Base-by-base conservation (phyloP, 2,113 vertebrate species). In the Suricata suricatta region DNA sequence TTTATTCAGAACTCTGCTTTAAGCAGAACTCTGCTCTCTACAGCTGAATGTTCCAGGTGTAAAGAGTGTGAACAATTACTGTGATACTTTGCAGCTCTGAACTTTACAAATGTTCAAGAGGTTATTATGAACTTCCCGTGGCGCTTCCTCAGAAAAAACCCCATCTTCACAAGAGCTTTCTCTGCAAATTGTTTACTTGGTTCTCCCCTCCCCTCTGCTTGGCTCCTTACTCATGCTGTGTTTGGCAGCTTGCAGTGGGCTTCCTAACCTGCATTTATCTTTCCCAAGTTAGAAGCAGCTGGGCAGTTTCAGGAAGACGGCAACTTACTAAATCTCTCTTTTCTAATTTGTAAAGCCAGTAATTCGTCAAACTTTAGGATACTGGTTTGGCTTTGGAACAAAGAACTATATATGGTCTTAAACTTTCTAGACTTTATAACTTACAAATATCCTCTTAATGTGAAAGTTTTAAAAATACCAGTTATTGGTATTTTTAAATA, bases 231-330 rank as follows among this genome's bases (percentile, higher is more conserved):
- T 96, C 81, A 84, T 77, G 69, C 91, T 83, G 74, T 87, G 85
- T 93, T 97, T 91, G 84, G 81, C 72, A 60, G 92, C n/a, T 85
- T 95, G 66, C 76, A 92, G 7, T n/a, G 71, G 64, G 68, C 52
- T 97, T 96, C 23, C 63, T 86, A 98, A 96, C 88, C 93, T 97
- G 94, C 47, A 88, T 94, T 97, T 98, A 96, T 98, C 90, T 91
- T 94, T 88, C 88, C 69, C 25, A 91, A 97, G 97, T 98, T 98
- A 97, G 93, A 96, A 91, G 93, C 97, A 97, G 97, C 95, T 96
- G 96, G 71, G 77, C 85, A 94, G 86, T 97, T 97, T 96, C 80
- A 97, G 63, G 81, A 35, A 88, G 90, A 88, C 47, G 95, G 83
- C 93, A 94, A 92, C 85, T 96, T 25, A 47, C 82, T 89, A 80